Evolutionary conservation across 2,888 invertebrate species (phyloP), one percentile per base, ranked within the genome.

Genomic region (Lysandra bellargus): DNA sequence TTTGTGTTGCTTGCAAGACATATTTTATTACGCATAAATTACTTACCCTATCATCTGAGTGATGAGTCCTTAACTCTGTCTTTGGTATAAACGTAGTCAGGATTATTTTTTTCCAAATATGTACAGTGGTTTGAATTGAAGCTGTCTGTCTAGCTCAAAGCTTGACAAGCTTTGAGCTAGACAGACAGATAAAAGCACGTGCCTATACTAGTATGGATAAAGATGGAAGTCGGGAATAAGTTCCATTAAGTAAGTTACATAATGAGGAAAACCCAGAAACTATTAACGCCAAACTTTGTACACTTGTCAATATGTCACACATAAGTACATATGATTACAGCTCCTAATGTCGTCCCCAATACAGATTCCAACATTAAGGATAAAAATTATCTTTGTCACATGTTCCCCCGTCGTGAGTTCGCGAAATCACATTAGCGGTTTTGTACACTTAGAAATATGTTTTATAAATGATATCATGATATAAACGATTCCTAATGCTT

Each of bases 301-400:
- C 33, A 69, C 69, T 69, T 37, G 69, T 69, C 69, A 40, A 23
- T 74, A 74, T 74, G 44, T 23, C 44, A 74, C 6, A 74, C 23
- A 75, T 49, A 75, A 75, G 75, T 75, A 75, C 75, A 14, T 23
- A 23, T 69, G 69, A 69, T 69, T 69, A 69, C 37, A 6, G 14
- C 30, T 23, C 9, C 76, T 76, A 57, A 76, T 30, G 76, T 76
- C 76, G 57, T 14, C 30, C 17, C 53, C 76, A 76, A 76, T 33
- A 76, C 23, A 53, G 17, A 17, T 57, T 53, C 57, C 57, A 33
- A 76, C 76, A 57, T 76, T 57, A 53, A 49, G 76, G 30, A 76
- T 57, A 76, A 76, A 76, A 76, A 57, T 76, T 76, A 76, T 76
- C 76, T 76, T 53, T 33, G 76, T 57, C 57, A 76, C 53, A 76